These are phyloP conservation scores for Chrysochloris asiatica DNA, from an alignment of 2,113 vertebrate species.

Conservation along the genomic window DNA sequence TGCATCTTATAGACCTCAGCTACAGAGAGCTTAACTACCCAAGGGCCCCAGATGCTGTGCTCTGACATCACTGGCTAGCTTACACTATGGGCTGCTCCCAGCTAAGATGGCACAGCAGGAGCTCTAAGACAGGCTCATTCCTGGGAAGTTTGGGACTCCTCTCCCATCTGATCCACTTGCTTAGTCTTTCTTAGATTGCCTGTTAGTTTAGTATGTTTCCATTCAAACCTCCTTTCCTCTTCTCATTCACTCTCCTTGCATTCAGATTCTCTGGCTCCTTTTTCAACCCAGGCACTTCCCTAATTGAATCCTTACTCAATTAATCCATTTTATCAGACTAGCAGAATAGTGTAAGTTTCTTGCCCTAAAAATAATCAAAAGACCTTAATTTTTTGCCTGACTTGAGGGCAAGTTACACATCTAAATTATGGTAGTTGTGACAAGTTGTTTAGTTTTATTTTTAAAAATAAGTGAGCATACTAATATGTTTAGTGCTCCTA, in stretches of 20 bases:
- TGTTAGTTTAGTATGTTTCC: background rate
- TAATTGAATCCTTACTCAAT: background rate
- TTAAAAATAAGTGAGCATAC: background rate
- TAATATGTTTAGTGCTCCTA: background rate
- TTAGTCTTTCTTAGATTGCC: background rate
- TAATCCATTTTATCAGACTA: background rate
- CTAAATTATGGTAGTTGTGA: background rate
- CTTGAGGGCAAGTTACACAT: background rate
- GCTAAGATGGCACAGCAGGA: background rate
- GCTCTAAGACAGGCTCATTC: background rate
- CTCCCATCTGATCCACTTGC: background rate
- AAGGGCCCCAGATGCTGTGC: background rate
- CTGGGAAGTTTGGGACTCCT: background rate
- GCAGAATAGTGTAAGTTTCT: background rate
- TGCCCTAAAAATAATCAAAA: slow-evolving; percentile 7
- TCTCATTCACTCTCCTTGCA: background rate
- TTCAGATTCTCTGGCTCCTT: background rate
- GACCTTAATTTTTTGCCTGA: background rate
- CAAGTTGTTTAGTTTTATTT: background rate
- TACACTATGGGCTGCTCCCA: background rate
- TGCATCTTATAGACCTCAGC: background rate
- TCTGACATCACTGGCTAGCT: background rate
- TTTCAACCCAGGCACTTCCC: background rate
- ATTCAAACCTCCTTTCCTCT: background rate
- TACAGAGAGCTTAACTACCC: background rate